These are phyloP conservation scores for Campoletis sonorensis DNA, from an alignment of 1,140 invertebrate species.

Conservation along the genomic window DNA sequence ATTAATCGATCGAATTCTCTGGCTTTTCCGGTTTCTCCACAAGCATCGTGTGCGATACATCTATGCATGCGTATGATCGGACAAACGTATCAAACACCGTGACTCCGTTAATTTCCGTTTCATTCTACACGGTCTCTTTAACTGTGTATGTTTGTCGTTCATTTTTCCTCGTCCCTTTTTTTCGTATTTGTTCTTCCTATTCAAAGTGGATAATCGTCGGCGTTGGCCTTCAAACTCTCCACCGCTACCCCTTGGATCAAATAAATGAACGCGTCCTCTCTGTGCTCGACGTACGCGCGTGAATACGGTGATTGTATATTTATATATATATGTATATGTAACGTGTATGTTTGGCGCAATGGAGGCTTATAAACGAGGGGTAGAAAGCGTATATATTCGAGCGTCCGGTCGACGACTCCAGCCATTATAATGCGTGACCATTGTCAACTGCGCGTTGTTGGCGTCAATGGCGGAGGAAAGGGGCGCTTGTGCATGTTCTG, in stretches of 20 bases:
- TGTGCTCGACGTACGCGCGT: constrained; percentile 23
- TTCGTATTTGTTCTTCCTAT: constrained; percentile 43
- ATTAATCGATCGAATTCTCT: constrained; percentile 33
- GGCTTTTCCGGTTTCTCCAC: constrained; percentile 2
- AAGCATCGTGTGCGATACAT: not conserved
- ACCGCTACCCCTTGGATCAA: constrained; percentile 21
- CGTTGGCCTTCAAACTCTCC: constrained; percentile 13
- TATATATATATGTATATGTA: not conserved
- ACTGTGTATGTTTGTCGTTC: not conserved
- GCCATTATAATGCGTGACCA: constrained; percentile 73
- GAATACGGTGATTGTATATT: not conserved
- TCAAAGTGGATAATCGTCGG: constrained; percentile 45
- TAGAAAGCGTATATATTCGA: constrained; percentile 9
- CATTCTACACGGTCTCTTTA: not conserved
- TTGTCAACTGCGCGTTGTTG: constrained; percentile 58
- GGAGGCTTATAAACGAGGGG: constrained; percentile 4
- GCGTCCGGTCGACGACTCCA: constrained; percentile 58
- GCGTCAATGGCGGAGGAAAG: constrained; percentile 22
- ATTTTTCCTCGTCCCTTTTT: constrained; percentile 8
- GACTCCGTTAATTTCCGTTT: constrained; percentile 44
- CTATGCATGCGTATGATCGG: not conserved
- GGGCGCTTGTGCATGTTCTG: constrained; percentile 23
- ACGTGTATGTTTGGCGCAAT: not conserved
- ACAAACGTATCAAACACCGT: constrained; percentile 35
- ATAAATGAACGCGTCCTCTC: constrained; percentile 41